Percentiles rank a stretch among this genome's conserved stretches.
Conservation (phyloP, 1,140 invertebrate species). For the Danaus plexippus region DNA sequence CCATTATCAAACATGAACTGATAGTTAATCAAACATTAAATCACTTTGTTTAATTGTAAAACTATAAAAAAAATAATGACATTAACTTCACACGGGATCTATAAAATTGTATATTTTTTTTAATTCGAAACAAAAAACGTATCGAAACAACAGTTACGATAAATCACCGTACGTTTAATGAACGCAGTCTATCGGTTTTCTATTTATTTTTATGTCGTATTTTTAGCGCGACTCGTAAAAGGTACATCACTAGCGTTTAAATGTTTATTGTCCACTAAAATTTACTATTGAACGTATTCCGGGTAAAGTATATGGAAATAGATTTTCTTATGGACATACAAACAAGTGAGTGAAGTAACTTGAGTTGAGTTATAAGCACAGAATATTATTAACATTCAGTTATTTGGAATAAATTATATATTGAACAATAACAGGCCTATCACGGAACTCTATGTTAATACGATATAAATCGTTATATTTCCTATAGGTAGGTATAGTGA, state of each 20-base stretch:
- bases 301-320: constrained; percentile 7
- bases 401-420: too few relatives aligned
- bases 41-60: background rate
- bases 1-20: too few relatives aligned
- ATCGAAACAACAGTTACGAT: constrained; percentile 26
- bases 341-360: too few relatives aligned
- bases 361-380: too few relatives aligned
- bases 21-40: background rate
- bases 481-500: too few relatives aligned
- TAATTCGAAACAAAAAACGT: constrained; percentile 12
- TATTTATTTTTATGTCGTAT: constrained; percentile 35
- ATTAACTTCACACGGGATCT: background rate
- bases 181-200: constrained; percentile 24
- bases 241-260: constrained; percentile 38
- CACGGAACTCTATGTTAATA: too few relatives aligned
- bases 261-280: constrained; percentile 60
- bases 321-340: constrained; percentile 1
- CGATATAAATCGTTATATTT: too few relatives aligned
- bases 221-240: constrained; percentile 38
- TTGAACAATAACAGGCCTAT: too few relatives aligned
- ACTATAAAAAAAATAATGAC: background rate
- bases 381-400: too few relatives aligned
- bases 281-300: constrained; percentile 7
- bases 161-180: constrained; percentile 27
- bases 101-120: constrained; percentile 3